Percentiles rank a stretch among this genome's conserved stretches.
phyloP scores from a whole-genome alignment of 64 coral and sea anemone genomes.

The Pocillopora verrucosa region DNA sequence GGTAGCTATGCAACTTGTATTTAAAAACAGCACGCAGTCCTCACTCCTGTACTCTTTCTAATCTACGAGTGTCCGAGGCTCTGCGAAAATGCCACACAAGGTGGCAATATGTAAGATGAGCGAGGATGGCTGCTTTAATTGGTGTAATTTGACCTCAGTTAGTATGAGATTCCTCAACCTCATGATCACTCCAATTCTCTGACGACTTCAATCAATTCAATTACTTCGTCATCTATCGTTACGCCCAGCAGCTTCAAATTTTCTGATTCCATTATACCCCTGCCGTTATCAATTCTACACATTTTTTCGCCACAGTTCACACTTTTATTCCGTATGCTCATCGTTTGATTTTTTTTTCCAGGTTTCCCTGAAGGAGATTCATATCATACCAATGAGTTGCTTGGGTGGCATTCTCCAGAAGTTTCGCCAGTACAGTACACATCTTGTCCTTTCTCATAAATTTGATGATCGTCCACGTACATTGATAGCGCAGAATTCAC shows the following conservation, averaged over 20 bases:
- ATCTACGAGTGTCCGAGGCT: conserved; percentile 46
- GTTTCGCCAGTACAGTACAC: background rate
- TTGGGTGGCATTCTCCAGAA: background rate
- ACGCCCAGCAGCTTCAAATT: conserved; percentile 9
- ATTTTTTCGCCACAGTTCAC: background rate
- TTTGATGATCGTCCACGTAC: background rate
- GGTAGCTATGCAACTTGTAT: background rate
- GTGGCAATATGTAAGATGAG: conserved; percentile 63
- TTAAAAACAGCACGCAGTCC: conserved; percentile 42
- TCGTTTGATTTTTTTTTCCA: conserved; percentile 36
- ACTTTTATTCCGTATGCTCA: conserved; percentile 21
- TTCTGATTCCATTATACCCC: conserved; percentile 14
- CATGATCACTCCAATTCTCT: conserved; percentile 53
- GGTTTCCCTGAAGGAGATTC: background rate
- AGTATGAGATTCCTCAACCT: too few species aligned
- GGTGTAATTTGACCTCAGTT: conserved; percentile 46
- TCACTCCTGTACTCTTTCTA: conserved; percentile 48
- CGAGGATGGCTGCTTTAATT: conserved; percentile 47
- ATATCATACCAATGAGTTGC: background rate
- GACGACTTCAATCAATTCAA: conserved; percentile 20
- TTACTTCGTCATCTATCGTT: too few species aligned
- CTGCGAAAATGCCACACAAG: conserved; percentile 50
- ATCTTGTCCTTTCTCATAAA: background rate
- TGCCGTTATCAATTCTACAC: background rate
- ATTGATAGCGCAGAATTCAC: background rate